These are phyloP conservation scores for Aurelia sp. DNA, from an alignment of 30 jellyfish, hydroid and myxozoan genomes.

Conservation along the genomic window DNA sequence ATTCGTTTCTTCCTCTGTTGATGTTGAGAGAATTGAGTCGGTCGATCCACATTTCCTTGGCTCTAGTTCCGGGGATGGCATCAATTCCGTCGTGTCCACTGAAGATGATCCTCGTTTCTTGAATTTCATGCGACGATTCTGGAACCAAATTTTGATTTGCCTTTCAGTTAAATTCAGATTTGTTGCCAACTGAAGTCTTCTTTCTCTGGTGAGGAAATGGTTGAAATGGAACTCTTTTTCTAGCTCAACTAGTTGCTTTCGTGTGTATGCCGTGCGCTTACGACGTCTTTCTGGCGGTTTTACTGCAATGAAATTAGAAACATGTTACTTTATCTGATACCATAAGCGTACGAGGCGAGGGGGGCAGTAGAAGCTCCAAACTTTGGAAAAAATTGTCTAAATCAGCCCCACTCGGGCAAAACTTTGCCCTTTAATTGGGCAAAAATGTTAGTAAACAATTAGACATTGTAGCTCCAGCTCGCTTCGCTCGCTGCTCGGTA, in stretches of 20 bases:
- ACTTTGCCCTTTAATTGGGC: too few species aligned
- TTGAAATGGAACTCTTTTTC: slow-evolving; percentile 84
- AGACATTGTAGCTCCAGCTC: too few species aligned
- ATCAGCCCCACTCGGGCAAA: too few species aligned
- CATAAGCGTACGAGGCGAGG: too few species aligned
- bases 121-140: slow-evolving; percentile 87
- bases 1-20: slow-evolving; percentile 43
- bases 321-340: not conserved
- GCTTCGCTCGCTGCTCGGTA: too few species aligned
- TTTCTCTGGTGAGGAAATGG: slow-evolving; percentile 82
- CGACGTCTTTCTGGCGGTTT: slow-evolving; percentile 82
- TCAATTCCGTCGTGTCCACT: slow-evolving; percentile 4
- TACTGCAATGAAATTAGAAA: slow-evolving; percentile 19
- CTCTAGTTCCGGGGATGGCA: not conserved
- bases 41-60: slow-evolving; percentile 50
- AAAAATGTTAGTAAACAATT: too few species aligned
- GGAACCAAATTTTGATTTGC: slow-evolving; percentile 87
- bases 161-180: slow-evolving; percentile 68
- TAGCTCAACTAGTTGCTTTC: slow-evolving; percentile 80
- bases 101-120: slow-evolving; percentile 76
- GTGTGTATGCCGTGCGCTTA: slow-evolving; percentile 85
- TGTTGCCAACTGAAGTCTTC: slow-evolving; percentile 78
- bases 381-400: too few species aligned
- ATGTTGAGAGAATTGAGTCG: slow-evolving; percentile 51
- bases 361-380: too few species aligned